phyloP scores from a whole-genome alignment of 2,113 vertebrate species.

The Chaenocephalus aceratus region DNA sequence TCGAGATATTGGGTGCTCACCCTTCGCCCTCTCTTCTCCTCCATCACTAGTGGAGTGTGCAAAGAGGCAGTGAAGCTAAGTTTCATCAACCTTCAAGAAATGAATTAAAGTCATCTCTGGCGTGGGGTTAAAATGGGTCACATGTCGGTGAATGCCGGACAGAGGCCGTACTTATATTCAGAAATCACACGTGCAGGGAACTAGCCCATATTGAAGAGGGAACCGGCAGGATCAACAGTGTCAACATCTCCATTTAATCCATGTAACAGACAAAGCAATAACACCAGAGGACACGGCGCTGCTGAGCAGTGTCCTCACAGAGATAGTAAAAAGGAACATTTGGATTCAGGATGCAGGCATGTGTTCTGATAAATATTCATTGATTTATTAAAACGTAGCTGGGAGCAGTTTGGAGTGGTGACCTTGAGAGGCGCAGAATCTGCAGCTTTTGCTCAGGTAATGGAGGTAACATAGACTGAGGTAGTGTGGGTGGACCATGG shows the following conservation, averaged over 20 bases:
- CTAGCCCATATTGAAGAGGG: conserved; percentile 44
- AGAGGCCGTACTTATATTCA: conserved; percentile 13
- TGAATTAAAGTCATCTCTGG: conserved; percentile 24
- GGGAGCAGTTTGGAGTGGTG: conserved; percentile 77
- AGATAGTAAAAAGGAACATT: conserved; percentile 62
- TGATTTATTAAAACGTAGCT: conserved; percentile 84
- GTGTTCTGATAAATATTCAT: conserved; percentile 84
- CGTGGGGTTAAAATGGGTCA: conserved; percentile 27
- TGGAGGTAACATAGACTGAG: conserved; percentile 61
- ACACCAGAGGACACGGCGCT: conserved; percentile 46
- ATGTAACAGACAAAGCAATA: conserved; percentile 53
- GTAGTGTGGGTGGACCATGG: conserved; percentile 49
- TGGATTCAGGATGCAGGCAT: conserved; percentile 66
- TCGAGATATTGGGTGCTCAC: conserved; percentile 8
- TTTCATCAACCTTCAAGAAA: conserved; percentile 1
- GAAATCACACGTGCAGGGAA: conserved; percentile 2
- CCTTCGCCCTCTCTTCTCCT: background rate
- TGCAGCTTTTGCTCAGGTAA: conserved; percentile 71
- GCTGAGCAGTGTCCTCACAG: conserved; percentile 53
- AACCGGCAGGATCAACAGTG: conserved; percentile 28
- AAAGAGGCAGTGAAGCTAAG: conserved; percentile 13
- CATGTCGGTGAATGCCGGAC: conserved; percentile 30
- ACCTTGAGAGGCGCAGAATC: conserved; percentile 74
- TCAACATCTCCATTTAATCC: conserved; percentile 56
- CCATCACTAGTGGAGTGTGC: conserved; percentile 25